Evolutionary conservation across 2,888 invertebrate genomes (phyloP), one percentile per base, ranked within the genome.

Genomic region (Drosophila borealis): DNA sequence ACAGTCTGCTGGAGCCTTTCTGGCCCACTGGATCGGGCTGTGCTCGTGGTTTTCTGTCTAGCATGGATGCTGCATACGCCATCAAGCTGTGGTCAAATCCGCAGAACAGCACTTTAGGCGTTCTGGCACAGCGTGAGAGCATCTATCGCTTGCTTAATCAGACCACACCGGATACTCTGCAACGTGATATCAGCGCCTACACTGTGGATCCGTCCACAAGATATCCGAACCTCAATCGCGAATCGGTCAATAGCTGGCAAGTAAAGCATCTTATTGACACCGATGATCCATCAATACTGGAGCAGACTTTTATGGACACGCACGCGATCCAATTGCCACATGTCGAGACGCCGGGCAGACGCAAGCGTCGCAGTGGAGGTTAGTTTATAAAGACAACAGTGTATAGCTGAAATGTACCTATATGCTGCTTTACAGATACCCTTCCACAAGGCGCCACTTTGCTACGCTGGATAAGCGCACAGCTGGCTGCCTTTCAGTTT

Each of bases 1-100:
- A 99, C 93, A 98, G 98, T 92, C 93, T 99, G 59, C 94, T 99
- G 33, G 99, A 99, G 94, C 98, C 98, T 0, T 99, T 99, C 93
- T 99, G 99, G 99, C 99, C 99, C 5, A 99, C 98, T 0, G 99
- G 99, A 0, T 98, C 98, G 3, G 99, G 99, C 1, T 98, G 98
- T 93, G 99, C 99, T 0, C 94, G 99, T 61, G 99, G 99, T 13
- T 99, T 99, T 92, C 94, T 99, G 2, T 98, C 98, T 19, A 97
- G 98, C 4, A 94, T 99, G 92, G 99, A 99, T 93, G 97, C 98
- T 0, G 98, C 97, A 13, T 99, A 99, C 98, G 97, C 98, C 73
- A 95, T 99, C 65, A 95, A 97, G 79, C 94, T 96, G 63, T 98
- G 97, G 96, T 92, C 94, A 5, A 96, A 97, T 70, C 95, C 97